Percentiles rank a stretch among this genome's conserved stretches.
These are phyloP conservation scores for Chirona hameri DNA, from an alignment of 2,888 invertebrate genomes.

Conservation along the genomic window DNA sequence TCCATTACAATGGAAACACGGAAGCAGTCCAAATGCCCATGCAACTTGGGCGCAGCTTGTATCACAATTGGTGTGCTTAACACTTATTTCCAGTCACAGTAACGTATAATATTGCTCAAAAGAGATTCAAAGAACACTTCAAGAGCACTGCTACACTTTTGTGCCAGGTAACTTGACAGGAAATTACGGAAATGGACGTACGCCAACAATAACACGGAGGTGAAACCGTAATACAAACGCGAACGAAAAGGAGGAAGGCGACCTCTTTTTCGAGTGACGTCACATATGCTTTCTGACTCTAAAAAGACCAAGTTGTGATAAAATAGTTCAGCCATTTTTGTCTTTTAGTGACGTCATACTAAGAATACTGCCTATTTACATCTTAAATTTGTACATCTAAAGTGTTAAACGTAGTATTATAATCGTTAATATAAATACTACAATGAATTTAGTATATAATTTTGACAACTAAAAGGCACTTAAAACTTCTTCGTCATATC, in stretches of 20 bases:
- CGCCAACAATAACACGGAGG: background rate
- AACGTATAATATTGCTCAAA: no score
- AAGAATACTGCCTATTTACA: background rate
- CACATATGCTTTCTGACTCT: background rate
- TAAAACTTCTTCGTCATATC: no score
- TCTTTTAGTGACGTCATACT: background rate
- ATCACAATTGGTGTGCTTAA: background rate
- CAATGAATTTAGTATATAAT: no score
- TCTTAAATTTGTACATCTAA: background rate
- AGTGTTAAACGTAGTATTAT: no score
- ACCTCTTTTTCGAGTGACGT: constrained; percentile 23
- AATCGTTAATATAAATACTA: no score
- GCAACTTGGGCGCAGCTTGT: background rate
- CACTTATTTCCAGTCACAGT: background rate
- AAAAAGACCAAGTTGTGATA: background rate
- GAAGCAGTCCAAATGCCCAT: constrained; percentile 4
- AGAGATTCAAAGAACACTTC: no score
- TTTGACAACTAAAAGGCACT: no score
- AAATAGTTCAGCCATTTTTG: constrained; percentile 42
- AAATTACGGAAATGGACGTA: background rate
- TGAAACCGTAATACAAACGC: constrained; percentile 25
- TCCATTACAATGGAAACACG: background rate
- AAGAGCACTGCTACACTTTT: background rate
- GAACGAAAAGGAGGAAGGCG: background rate
- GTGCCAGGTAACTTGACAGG: background rate